Conservation (phyloP, 2,888 invertebrate genomes). For the Eumacrocentrus americanus region DNA sequence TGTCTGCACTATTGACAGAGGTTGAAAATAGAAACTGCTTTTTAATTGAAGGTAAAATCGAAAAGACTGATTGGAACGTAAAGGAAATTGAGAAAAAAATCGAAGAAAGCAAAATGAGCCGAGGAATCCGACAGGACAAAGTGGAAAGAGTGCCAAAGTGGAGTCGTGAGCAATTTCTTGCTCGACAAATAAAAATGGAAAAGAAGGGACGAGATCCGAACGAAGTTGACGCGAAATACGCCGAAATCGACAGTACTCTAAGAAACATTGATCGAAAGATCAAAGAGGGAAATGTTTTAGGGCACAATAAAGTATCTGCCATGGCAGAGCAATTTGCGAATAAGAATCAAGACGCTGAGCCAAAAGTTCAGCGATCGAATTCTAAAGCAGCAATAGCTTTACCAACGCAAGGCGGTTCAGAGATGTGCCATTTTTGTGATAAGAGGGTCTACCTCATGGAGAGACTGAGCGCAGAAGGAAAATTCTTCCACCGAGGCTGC, state of each 20-base stretch:
- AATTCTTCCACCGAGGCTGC: conserved; percentile 90
- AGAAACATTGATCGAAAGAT: conserved; percentile 75
- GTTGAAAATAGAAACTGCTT: background rate
- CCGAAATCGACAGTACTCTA: conserved; percentile 75
- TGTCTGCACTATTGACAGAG: no score
- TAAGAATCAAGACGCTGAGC: conserved; percentile 65
- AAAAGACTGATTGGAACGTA: conserved; percentile 89
- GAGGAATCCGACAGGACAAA: conserved; percentile 71
- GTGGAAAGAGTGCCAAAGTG: conserved; percentile 78
- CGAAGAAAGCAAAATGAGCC: conserved; percentile 74
- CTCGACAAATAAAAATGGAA: conserved; percentile 74
- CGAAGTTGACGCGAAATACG: conserved; percentile 70
- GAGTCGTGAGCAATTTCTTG: conserved; percentile 81
- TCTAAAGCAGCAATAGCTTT: conserved; percentile 68
- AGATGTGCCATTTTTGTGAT: conserved; percentile 86
- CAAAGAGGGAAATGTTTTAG: conserved; percentile 77
- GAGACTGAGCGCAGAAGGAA: conserved; percentile 85
- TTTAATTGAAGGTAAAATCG: conserved; percentile 71
- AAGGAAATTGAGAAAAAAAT: conserved; percentile 90
- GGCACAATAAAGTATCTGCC: conserved; percentile 80
- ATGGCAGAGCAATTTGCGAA: conserved; percentile 80
- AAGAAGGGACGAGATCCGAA: conserved; percentile 69
- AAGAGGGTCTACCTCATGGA: conserved; percentile 94
- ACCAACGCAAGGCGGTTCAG: conserved; percentile 72
- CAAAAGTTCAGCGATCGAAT: conserved; percentile 65